phyloP scores from a whole-genome alignment of 2,888 invertebrate species.

The Chelonus formosanus region DNA sequence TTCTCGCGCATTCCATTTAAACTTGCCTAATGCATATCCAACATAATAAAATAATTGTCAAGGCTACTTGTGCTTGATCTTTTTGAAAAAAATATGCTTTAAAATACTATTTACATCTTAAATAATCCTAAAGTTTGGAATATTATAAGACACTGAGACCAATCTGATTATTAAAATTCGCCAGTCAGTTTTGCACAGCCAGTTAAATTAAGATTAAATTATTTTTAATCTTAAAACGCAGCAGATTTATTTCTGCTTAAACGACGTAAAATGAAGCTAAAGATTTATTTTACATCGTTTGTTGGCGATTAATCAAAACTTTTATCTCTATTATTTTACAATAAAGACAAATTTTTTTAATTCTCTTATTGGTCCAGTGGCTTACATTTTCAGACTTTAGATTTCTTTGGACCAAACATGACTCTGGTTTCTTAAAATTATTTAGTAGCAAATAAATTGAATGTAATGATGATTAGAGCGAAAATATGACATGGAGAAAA shows the following conservation, averaged over 20 bases:
- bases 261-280: slow-evolving; percentile 27
- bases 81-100: slow-evolving; percentile 4
- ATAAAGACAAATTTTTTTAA: slow-evolving; percentile 5
- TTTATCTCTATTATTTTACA: slow-evolving; percentile 5
- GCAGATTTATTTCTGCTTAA: slow-evolving; percentile 7
- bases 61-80: not conserved
- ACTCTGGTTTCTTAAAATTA: slow-evolving; percentile 25
- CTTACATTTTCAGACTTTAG: slow-evolving; percentile 25
- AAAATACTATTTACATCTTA: slow-evolving; percentile 29
- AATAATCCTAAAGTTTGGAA: slow-evolving; percentile 23
- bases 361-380: slow-evolving; percentile 19
- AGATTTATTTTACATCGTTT: slow-evolving; percentile 23
- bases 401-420: slow-evolving; percentile 37
- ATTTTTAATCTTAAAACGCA: slow-evolving; percentile 20
- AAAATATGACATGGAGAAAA: too few species aligned
- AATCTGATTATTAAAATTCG: slow-evolving; percentile 15
- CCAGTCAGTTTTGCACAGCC: slow-evolving; percentile 35
- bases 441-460: slow-evolving; percentile 2
- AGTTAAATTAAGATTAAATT: slow-evolving; percentile 24
- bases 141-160: slow-evolving; percentile 9
- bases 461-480: slow-evolving; percentile 4
- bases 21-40: not conserved
- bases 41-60: not conserved
- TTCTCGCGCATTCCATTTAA: not conserved
- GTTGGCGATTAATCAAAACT: slow-evolving; percentile 4